A percentile compares a stretch with the other conserved stretches of the same genome.
Conservation (phyloP, 2,797 vertebrate species). For the Artibeus jamaicensis region DNA sequence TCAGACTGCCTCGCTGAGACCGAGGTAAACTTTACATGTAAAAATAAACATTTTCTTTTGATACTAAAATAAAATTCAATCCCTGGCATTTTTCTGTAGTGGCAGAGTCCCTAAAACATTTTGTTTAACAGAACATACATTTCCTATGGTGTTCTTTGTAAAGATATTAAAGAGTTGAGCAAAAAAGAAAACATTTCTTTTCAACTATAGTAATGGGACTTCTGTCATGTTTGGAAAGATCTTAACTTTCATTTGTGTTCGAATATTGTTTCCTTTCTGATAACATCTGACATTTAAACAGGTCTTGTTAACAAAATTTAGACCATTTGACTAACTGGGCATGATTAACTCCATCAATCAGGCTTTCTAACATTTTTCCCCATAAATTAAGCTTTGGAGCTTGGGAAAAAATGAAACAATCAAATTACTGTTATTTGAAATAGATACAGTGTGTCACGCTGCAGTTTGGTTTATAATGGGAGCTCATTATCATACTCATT, state of each 20-base stretch:
- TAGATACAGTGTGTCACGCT: constrained; percentile 75
- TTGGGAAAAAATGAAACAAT: constrained; percentile 77
- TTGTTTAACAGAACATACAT: constrained; percentile 22
- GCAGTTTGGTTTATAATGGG: constrained; percentile 81
- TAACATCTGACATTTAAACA: constrained; percentile 55
- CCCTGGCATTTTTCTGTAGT: constrained; percentile 34
- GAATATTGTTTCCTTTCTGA: constrained; percentile 55
- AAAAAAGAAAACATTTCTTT: constrained; percentile 51
- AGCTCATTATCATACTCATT: constrained; percentile 85
- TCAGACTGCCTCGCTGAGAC: not conserved
- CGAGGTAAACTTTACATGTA: not conserved
- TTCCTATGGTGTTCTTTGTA: constrained; percentile 7
- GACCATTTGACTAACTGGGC: constrained; percentile 34
- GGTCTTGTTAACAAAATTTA: constrained; percentile 50
- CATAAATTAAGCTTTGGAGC: constrained; percentile 69
- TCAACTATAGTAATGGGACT: not conserved
- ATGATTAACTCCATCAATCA: constrained; percentile 60
- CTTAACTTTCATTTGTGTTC: constrained; percentile 60
- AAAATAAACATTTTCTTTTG: constrained; percentile 56
- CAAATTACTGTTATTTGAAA: constrained; percentile 81
- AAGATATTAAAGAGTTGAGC: constrained; percentile 21
- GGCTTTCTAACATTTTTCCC: constrained; percentile 52
- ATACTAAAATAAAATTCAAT: constrained; percentile 58
- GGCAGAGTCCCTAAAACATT: constrained; percentile 3
- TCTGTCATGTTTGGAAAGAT: constrained; percentile 61